Evolutionary conservation across 2,797 vertebrate genomes (phyloP).

Genomic region (Epinephelus awoara): DNA sequence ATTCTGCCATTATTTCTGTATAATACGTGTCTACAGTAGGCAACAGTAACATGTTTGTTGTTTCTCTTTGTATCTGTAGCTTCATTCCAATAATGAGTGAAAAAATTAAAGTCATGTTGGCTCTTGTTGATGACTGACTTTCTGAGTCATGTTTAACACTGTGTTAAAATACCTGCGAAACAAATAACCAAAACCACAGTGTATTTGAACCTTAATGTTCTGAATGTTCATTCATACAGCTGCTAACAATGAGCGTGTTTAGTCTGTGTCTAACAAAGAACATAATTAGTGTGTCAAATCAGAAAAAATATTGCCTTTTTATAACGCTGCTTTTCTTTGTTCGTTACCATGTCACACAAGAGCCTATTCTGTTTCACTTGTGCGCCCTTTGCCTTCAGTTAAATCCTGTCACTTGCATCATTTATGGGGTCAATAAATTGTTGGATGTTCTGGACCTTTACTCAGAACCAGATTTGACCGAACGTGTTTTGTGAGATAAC

Average conservation of each 20-base stretch:
- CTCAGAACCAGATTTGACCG: not conserved
- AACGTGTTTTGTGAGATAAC: slow-evolving; percentile 35
- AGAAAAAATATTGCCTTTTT: not conserved
- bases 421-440: not conserved
- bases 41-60: not conserved
- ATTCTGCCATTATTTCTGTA: not conserved
- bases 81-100: slow-evolving; percentile 44
- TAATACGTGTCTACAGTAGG: too few species aligned
- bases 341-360: not conserved
- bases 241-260: not conserved
- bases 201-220: slow-evolving; percentile 9
- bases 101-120: slow-evolving; percentile 44
- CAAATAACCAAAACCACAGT: slow-evolving; percentile 30
- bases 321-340: not conserved
- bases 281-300: not conserved
- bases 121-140: slow-evolving; percentile 26
- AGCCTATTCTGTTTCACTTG: not conserved
- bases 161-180: slow-evolving; percentile 32
- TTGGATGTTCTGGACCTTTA: not conserved
- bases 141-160: slow-evolving; percentile 41
- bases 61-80: slow-evolving; percentile 17
- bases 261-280: slow-evolving; percentile 3
- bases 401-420: not conserved
- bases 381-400: too few species aligned
- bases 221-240: not conserved